Conservation (phyloP, 2,888 invertebrate species). For the Heteromurus nitidus region DNA sequence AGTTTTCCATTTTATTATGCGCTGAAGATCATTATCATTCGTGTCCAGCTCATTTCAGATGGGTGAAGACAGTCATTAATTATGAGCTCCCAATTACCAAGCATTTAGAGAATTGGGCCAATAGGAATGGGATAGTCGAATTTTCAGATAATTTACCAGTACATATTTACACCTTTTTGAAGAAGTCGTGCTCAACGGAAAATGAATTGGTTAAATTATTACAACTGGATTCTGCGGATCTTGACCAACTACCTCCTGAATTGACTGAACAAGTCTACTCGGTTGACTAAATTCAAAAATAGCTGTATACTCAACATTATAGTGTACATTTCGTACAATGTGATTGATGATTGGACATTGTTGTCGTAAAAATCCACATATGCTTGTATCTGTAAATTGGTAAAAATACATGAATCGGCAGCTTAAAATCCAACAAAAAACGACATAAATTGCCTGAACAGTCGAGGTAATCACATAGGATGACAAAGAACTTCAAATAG, state of each 20-base stretch:
- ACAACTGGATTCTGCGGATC: conserved; percentile 30
- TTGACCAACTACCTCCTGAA: conserved; percentile 13
- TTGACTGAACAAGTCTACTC: conserved; percentile 24
- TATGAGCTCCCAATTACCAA: conserved; percentile 48
- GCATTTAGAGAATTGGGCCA: conserved; percentile 46
- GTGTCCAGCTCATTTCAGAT: conserved; percentile 52
- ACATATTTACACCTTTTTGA: conserved; percentile 54
- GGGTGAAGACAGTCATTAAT: conserved; percentile 52
- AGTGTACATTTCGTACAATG: too few species aligned
- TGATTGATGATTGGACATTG: too few species aligned
- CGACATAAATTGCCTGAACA: too few species aligned
- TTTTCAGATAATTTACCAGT: conserved; percentile 53
- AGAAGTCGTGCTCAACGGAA: conserved; percentile 44
- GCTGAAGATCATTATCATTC: conserved; percentile 56
- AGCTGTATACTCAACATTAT: too few species aligned
- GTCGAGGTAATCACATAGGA: too few species aligned
- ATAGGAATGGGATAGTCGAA: conserved; percentile 50
- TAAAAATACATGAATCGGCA: too few species aligned
- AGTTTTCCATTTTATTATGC: conserved; percentile 33
- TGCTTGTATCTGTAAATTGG: too few species aligned
- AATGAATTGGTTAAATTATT: conserved; percentile 54
- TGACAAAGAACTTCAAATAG: too few species aligned
- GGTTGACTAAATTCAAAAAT: background rate
- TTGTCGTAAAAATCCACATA: too few species aligned
- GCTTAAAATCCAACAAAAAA: too few species aligned